A percentile compares a stretch with the other conserved stretches of the same genome.
Evolutionary conservation across 2,797 vertebrate genomes (phyloP).

Genomic region (Cyclura pinguis): DNA sequence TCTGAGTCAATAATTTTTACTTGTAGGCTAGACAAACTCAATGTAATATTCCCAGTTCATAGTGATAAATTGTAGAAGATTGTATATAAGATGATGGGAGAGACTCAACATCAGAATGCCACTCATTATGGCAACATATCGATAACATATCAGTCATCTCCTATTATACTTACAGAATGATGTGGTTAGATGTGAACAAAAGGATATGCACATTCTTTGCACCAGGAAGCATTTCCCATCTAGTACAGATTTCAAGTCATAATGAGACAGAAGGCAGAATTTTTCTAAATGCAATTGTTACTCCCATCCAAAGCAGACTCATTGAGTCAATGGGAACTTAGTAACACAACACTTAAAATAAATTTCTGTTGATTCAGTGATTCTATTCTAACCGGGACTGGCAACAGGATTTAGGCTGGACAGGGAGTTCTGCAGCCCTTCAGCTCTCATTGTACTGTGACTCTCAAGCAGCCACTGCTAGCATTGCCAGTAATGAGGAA

Average conservation of each 20-base stretch:
- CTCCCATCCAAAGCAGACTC: too few species aligned
- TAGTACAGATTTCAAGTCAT: background rate
- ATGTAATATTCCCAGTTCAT: background rate
- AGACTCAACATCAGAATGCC: background rate
- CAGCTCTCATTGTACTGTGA: too few species aligned
- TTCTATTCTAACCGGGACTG: too few species aligned
- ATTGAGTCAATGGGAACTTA: too few species aligned
- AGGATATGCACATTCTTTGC: background rate
- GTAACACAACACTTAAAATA: too few species aligned
- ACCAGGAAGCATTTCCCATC: background rate
- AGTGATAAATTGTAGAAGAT: background rate
- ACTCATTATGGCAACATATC: background rate
- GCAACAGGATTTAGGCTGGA: too few species aligned
- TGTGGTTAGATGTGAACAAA: background rate
- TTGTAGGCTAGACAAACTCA: background rate
- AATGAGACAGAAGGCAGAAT: background rate
- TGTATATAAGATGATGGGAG: background rate
- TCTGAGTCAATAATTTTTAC: background rate
- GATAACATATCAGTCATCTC: background rate
- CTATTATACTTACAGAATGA: background rate
- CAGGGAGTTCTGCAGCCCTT: too few species aligned
- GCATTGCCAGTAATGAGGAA: too few species aligned
- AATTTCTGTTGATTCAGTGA: too few species aligned
- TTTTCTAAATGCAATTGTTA: background rate
- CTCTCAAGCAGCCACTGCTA: too few species aligned